Percentiles rank a stretch among this genome's conserved stretches.
These are phyloP conservation scores for Apteryx mantelli DNA, from an alignment of 2,113 vertebrate species.

Conservation along the genomic window DNA sequence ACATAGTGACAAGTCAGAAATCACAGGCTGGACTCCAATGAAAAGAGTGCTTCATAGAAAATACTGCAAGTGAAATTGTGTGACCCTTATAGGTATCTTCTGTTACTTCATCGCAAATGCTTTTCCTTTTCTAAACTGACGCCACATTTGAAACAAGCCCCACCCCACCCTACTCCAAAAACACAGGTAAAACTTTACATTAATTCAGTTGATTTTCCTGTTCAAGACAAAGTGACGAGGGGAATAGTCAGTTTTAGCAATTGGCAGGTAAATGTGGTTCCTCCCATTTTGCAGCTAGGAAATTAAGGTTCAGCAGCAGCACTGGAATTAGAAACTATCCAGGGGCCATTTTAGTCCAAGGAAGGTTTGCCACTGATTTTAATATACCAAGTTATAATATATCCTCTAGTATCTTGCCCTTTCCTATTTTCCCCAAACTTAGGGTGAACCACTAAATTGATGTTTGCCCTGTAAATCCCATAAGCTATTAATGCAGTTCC, in stretches of 20 bases:
- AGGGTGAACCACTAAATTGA: constrained; percentile 59
- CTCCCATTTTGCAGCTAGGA: constrained; percentile 4
- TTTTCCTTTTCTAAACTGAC: background rate
- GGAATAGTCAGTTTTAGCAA: background rate
- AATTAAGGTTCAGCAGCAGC: background rate
- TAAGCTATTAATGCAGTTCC: constrained; percentile 56
- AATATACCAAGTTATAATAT: background rate
- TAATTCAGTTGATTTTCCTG: background rate
- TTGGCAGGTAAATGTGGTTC: background rate
- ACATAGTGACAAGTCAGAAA: background rate
- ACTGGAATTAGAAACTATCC: constrained; percentile 6
- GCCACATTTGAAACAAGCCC: background rate
- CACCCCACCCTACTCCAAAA: background rate
- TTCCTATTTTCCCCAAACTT: constrained; percentile 50
- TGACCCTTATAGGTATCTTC: background rate
- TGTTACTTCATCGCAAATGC: background rate
- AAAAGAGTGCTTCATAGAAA: background rate
- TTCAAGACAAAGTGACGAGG: background rate
- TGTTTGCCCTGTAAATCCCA: constrained; percentile 59
- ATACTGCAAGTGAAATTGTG: background rate
- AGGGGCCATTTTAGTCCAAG: constrained; percentile 20
- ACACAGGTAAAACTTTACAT: background rate
- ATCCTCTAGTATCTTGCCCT: constrained; percentile 6
- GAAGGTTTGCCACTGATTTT: constrained; percentile 40
- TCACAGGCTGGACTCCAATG: background rate